Base-by-base conservation (phyloP, 2,113 vertebrate genomes). In the Rhizomys pruinosus region DNA sequence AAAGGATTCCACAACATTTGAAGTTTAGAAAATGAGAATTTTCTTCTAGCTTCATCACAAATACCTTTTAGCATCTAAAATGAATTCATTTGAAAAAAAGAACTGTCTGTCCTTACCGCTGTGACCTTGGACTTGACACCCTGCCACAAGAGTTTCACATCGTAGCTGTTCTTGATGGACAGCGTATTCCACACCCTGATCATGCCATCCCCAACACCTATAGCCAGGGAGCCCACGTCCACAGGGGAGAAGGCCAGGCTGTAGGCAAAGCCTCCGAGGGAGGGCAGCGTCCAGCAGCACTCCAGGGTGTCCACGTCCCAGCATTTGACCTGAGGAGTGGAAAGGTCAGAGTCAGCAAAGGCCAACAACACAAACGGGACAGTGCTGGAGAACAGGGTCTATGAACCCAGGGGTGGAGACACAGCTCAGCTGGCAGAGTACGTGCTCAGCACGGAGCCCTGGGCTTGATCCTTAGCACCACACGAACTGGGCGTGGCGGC, bases 111-210 rank as follows among this genome's bases (percentile, higher is more conserved):
- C 94, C 99, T 98, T 98, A 99, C 99, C 92, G 99, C 99, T 5
- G 99, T 99, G 96, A 99, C 99, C 95, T 99, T 99, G 95, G 99
- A 99, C 96, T 99, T 99, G 97, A 99, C 99, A 72, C 99, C 99
- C 94, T 99, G 99, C 99, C 99, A 99, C 97, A 99, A 99, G 71
- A 97, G 98, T 96, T 98, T 98, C 95, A 99, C 98, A 85, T 99
- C 99, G 23, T 99, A 99, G 42, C 96, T 97, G 96, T 99, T 99
- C 96, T 98, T 98, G 22, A 99, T 95, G 94, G 99, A 98, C 59
- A 99, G 92, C 0, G 99, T 99, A 95, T 99, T 99, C 99, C 99
- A 99, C 17, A 99, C 98, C 0, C 99, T 98, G 97, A 99, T 99
- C 99, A 99, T 99, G 98, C 98, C 98, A 90, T 99, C 99, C 0